These are phyloP conservation scores for Poeciliopsis prolifica DNA, from an alignment of 2,113 vertebrate genomes.

Conservation along the genomic window DNA sequence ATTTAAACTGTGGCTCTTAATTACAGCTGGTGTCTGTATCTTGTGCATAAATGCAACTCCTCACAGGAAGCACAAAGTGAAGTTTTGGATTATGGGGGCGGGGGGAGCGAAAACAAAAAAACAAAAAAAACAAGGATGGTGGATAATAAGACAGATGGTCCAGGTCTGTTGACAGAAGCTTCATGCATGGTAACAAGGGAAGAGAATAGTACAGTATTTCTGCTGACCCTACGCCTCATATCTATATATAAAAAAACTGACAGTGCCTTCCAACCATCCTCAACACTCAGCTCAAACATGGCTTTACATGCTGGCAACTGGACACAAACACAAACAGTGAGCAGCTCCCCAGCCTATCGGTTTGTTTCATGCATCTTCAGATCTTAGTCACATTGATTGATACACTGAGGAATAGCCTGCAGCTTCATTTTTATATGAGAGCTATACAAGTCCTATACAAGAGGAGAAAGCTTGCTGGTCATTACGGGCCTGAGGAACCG, in stretches of 20 bases:
- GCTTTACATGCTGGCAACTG: not conserved
- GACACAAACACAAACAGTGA: not conserved
- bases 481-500: constrained; percentile 49
- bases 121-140: constrained; percentile 50
- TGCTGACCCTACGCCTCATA: constrained; percentile 71
- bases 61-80: constrained; percentile 46
- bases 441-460: constrained; percentile 39
- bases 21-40: constrained; percentile 54
- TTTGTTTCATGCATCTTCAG: constrained; percentile 76
- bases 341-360: constrained; percentile 21
- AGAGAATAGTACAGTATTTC: constrained; percentile 48
- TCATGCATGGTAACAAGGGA: constrained; percentile 58
- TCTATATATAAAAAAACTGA: constrained; percentile 54
- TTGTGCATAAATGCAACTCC: constrained; percentile 65
- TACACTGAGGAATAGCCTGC: constrained; percentile 71
- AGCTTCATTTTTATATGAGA: constrained; percentile 70
- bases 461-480: constrained; percentile 47
- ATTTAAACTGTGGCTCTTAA: constrained; percentile 54
- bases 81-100: constrained; percentile 32
- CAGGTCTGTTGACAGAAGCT: constrained; percentile 67
- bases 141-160: constrained; percentile 76
- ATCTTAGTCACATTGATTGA: constrained; percentile 76
- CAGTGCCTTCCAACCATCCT: constrained; percentile 7
- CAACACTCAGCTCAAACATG: not conserved
- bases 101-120: no score